A percentile compares a stretch with the other conserved stretches of the same genome.
Conservation (phyloP, 2,113 vertebrate species). For the Corvus hawaiiensis region DNA sequence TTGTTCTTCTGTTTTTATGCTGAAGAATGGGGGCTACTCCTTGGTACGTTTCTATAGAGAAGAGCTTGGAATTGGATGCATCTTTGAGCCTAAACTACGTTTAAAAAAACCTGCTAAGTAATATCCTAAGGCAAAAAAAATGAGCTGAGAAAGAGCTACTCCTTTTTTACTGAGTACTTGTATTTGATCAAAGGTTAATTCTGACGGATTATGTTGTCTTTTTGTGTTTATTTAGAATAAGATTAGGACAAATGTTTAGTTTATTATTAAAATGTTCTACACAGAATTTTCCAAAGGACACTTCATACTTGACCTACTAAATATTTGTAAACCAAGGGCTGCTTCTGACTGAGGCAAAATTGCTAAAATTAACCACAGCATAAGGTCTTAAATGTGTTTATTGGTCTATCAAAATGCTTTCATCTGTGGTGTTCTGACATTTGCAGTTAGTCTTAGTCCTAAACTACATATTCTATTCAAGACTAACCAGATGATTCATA, state of each 20-base stretch:
- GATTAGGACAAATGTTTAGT: conserved; percentile 35
- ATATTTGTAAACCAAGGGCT: conserved; percentile 24
- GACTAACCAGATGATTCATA: neutral
- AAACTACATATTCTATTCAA: neutral
- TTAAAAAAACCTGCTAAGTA: neutral
- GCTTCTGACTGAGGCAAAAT: neutral
- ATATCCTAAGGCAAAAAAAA: neutral
- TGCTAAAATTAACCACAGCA: neutral
- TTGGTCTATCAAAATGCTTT: conserved; percentile 4
- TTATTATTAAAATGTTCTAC: conserved; percentile 16
- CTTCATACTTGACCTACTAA: conserved; percentile 35
- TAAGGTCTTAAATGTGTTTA: neutral
- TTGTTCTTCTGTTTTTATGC: neutral
- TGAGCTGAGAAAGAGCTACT: neutral
- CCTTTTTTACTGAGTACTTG: neutral
- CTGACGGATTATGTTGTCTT: neutral
- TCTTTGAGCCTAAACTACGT: neutral
- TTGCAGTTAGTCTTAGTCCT: neutral
- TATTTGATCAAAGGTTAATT: conserved; percentile 45
- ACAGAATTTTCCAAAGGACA: neutral
- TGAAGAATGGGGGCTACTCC: neutral
- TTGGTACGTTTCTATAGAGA: neutral
- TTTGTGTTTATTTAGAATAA: conserved; percentile 1
- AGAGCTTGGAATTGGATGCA: neutral
- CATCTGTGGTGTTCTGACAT: neutral